Evolutionary conservation across 2,888 invertebrate species (phyloP).

Genomic region (Eupithecia inturbata): DNA sequence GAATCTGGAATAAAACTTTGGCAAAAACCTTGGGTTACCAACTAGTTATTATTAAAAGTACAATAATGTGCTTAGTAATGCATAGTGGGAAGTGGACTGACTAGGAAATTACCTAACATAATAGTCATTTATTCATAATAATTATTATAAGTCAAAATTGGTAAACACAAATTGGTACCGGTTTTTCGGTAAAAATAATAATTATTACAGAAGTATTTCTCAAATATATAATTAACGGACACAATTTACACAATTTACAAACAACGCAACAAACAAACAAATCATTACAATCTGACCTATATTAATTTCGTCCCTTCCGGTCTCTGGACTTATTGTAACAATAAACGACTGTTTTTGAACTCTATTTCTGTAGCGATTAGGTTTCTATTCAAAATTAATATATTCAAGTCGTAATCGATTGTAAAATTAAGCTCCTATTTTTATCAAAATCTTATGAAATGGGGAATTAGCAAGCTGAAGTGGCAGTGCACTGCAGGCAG

Average conservation of each 20-base stretch:
- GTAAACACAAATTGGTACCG: too few species aligned
- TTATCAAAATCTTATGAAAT: not conserved
- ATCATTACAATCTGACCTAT: not conserved
- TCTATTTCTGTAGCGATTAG: not conserved
- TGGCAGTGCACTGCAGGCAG: too few species aligned
- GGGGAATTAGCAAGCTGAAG: not conserved
- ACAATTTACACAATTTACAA: not conserved
- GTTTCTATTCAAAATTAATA: not conserved
- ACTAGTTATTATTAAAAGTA: not conserved
- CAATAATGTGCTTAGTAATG: too few species aligned
- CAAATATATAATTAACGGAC: not conserved
- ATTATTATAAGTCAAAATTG: too few species aligned
- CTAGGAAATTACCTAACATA: too few species aligned
- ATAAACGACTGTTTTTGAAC: not conserved
- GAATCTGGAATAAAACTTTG: not conserved
- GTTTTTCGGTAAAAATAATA: not conserved
- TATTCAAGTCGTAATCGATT: not conserved
- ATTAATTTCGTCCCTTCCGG: conserved; percentile 1
- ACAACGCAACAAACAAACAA: conserved; percentile 5
- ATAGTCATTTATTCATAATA: too few species aligned
- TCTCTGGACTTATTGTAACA: not conserved
- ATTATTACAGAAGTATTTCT: not conserved
- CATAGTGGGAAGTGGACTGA: not conserved
- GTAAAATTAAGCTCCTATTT: not conserved
- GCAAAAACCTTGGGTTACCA: not conserved